Conservation (phyloP, 2,113 vertebrate species). For the Prochilodus magdalenae region DNA sequence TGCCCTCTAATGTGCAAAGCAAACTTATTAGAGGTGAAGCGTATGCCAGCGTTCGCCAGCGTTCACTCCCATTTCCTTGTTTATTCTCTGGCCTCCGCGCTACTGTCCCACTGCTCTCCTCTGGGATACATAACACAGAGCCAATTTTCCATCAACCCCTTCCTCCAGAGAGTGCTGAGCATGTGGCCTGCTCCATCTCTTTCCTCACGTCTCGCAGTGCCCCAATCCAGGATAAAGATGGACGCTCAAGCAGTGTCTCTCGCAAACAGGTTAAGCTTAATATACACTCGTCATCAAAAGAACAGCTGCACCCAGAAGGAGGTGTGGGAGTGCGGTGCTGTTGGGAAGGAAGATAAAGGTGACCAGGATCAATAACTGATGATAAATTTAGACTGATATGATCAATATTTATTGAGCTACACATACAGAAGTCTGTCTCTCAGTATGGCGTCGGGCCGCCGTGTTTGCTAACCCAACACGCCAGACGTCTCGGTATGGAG, state of each 20-base stretch:
- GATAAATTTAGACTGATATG: no score
- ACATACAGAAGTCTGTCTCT: no score
- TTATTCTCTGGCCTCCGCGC: neutral
- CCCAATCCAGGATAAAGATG: neutral
- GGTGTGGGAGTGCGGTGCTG: no score
- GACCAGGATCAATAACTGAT: no score
- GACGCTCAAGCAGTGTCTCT: neutral
- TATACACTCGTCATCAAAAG: no score
- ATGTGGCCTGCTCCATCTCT: neutral
- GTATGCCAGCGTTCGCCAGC: neutral
- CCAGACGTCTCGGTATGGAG: no score
- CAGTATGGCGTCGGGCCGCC: no score
- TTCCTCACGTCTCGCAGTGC: neutral
- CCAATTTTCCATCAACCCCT: slow-evolving; percentile 33
- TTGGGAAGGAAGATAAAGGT: no score
- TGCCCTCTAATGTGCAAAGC: neutral
- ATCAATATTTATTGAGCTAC: no score
- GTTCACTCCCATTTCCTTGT: neutral
- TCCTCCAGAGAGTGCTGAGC: neutral
- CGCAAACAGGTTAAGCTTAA: neutral
- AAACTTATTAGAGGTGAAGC: neutral
- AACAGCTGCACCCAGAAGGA: no score
- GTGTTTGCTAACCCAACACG: no score
- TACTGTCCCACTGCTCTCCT: slow-evolving; percentile 8
- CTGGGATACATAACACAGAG: slow-evolving; percentile 3